phyloP scores from a whole-genome alignment of 2,888 invertebrate genomes.

The Bombylius discolor region DNA sequence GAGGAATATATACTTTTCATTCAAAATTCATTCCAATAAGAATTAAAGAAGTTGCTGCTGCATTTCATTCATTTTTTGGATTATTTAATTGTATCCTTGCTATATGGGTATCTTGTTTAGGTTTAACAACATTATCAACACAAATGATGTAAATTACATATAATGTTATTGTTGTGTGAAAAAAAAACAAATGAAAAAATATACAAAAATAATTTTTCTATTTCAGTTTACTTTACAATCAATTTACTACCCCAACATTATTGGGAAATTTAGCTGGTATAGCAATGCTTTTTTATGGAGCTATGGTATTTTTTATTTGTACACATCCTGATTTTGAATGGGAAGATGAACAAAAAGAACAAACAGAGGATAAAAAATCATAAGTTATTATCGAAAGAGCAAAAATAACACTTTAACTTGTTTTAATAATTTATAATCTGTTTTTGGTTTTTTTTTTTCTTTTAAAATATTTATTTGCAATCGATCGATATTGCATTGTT shows the following conservation, averaged over 20 bases:
- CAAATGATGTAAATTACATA: not conserved
- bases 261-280: not conserved
- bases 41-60: not conserved
- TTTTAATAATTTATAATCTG: no score
- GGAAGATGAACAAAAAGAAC: not conserved
- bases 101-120: not conserved
- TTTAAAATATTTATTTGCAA: no score
- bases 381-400: no score
- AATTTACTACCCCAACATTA: not conserved
- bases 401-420: no score
- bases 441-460: no score
- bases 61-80: slow-evolving; percentile 3
- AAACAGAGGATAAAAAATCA: no score
- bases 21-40: not conserved
- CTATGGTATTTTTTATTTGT: not conserved
- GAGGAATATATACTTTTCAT: not conserved
- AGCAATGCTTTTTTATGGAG: not conserved
- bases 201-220: no score
- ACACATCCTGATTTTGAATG: not conserved
- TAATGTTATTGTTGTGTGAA: no score
- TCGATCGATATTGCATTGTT: no score
- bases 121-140: not conserved
- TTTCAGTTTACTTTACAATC: no score
- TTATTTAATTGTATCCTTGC: not conserved
- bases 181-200: no score